Conservation (phyloP, 2,888 invertebrate genomes). For the Acanthacorydalis orientalis region DNA sequence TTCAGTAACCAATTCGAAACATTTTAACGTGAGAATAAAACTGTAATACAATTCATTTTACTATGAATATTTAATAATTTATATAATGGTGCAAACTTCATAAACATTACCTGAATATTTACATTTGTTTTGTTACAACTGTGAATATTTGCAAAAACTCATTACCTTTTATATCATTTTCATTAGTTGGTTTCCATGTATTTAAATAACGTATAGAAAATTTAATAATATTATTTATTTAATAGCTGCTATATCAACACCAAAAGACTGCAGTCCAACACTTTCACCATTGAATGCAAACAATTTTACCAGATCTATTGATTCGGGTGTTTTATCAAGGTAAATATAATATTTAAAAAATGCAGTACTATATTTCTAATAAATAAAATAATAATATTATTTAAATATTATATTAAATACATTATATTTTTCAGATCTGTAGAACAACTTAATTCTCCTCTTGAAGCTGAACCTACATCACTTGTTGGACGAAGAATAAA, state of each 20-base stretch:
- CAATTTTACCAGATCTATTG: conserved; percentile 60
- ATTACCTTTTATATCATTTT: too few relatives aligned
- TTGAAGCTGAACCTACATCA: conserved; percentile 48
- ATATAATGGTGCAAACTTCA: too few relatives aligned
- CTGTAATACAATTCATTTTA: too few relatives aligned
- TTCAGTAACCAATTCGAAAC: too few relatives aligned
- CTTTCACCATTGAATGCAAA: conserved; percentile 61
- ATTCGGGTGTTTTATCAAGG: conserved; percentile 48
- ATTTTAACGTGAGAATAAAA: too few relatives aligned
- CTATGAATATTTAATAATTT: too few relatives aligned
- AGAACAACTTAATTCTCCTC: conserved; percentile 68
- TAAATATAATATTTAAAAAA: conserved; percentile 15
- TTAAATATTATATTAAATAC: conserved; percentile 1
- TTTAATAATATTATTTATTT: background rate
- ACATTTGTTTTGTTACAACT: too few relatives aligned
- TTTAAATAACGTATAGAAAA: too few relatives aligned
- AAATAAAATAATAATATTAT: conserved; percentile 1
- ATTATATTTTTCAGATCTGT: conserved; percentile 36
- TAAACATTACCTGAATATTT: too few relatives aligned
- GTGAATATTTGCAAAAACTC: too few relatives aligned
- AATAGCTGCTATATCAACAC: conserved; percentile 48
- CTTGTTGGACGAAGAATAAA: conserved; percentile 26
- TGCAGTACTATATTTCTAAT: background rate
- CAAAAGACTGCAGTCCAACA: conserved; percentile 71
- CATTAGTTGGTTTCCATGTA: too few relatives aligned